Base-by-base conservation (phyloP, 2,888 invertebrate species). In the Cheilosia vulpina region DNA sequence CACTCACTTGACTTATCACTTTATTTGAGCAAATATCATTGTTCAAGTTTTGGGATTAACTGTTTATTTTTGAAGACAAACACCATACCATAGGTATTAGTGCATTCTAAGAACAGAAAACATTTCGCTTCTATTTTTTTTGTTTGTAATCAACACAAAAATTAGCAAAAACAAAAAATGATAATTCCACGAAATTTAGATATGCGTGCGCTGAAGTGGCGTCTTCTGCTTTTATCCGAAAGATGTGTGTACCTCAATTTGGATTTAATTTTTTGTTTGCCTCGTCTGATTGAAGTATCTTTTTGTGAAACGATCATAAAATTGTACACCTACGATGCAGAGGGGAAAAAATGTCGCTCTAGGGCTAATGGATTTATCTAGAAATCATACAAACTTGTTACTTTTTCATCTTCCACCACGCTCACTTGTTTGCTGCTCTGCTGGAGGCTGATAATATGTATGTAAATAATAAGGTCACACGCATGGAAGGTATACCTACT, bases 281-380 rank as follows among this genome's bases (percentile, higher is more conserved):
- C 31, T 68, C 27, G 4, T 27, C 31, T 63, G 63, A 63, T 52
- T 57, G 57, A 66, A 75, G 57, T 50, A 57, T 66, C 65, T 60
- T 75, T 57, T 65, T 27, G 15, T 15, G 24, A 60, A 72, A 50
- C 31, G 19, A 38, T 31, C 27, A n/a, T 73, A 62, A 31, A 55
- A 27, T 13, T 31, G 17, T 27, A 27, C 21, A 15, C 43, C 17
- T 31, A 43, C 24, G 13, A 7, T 17, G 7, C 9, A 24, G 19
- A 17, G 15, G 9, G 9, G 38, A 38, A 38, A 19, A 66, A 43
- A 38, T 75, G 75, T 75, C 75, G 75, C 75, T 58, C 58, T 50
- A n/a, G 21, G 50, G 58, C 66, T 66, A 66, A 76, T 76, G 75
- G 41, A 50, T 66, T 76, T 76, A 52, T 65, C 75, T 50, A 38